phyloP scores from a whole-genome alignment of 2,113 vertebrate species.

The Crotalus horridus region DNA sequence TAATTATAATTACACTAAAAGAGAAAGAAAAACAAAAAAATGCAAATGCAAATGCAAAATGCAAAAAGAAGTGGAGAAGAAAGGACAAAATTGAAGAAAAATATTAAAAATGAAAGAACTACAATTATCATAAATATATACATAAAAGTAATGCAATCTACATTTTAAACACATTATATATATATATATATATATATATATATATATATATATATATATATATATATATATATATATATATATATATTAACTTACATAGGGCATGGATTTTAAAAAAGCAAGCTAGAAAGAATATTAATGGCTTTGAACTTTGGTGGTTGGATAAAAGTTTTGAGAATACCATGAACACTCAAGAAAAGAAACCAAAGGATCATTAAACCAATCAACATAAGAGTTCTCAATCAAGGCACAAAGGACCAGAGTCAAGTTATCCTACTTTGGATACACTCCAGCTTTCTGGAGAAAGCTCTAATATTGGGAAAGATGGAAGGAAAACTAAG shows the following conservation, averaged over 20 bases:
- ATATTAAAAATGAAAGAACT: neutral
- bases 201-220: too few relatives aligned
- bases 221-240: too few relatives aligned
- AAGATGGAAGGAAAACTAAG: neutral
- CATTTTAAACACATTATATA: too few relatives aligned
- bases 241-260: neutral
- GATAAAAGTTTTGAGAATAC: neutral
- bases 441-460: neutral
- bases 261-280: neutral
- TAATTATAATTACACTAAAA: neutral
- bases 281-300: neutral
- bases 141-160: too few relatives aligned
- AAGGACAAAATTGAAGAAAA: neutral
- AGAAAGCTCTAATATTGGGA: neutral
- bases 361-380: neutral
- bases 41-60: neutral
- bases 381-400: neutral
- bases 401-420: neutral
- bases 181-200: too few relatives aligned
- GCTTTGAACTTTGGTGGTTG: neutral
- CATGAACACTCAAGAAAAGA: neutral
- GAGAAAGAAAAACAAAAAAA: neutral
- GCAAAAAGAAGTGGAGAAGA: neutral
- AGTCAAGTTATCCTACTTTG: neutral
- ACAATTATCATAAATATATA: neutral